A percentile compares a stretch with the other conserved stretches of the same genome.
Evolutionary conservation across 2,888 invertebrate genomes (phyloP).

Genomic region (Sussaba pulchella): DNA sequence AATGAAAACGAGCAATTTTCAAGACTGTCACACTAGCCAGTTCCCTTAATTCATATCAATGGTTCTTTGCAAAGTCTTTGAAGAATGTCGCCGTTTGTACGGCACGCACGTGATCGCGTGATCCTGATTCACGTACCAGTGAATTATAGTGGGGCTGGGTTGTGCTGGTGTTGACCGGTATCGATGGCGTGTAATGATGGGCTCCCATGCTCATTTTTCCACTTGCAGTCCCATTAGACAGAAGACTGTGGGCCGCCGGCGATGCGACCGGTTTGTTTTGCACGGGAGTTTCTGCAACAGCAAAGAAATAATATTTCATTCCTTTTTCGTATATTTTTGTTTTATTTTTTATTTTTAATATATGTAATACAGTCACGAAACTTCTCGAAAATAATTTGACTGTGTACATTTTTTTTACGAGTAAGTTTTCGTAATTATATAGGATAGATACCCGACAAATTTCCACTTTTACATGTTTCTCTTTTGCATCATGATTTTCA

Average conservation of each 20-base stretch:
- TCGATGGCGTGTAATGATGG: conserved; percentile 90
- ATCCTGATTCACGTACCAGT: conserved; percentile 76
- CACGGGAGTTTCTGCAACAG: conserved; percentile 80
- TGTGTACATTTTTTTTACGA: neutral
- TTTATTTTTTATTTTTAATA: neutral
- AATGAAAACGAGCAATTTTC: no score
- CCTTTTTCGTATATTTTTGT: conserved; percentile 27
- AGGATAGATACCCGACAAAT: neutral
- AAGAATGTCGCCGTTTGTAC: neutral
- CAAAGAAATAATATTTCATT: conserved; percentile 8
- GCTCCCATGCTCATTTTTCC: conserved; percentile 90
- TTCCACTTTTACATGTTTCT: neutral
- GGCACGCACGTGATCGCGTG: conserved; percentile 42
- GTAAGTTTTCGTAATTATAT: neutral
- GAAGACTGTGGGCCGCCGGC: conserved; percentile 92
- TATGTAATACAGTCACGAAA: neutral
- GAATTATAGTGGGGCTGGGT: conserved; percentile 85
- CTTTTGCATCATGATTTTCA: no score
- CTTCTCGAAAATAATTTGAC: neutral
- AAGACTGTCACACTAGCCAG: no score
- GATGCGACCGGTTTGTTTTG: conserved; percentile 89
- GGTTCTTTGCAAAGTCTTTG: neutral
- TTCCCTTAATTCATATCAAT: neutral
- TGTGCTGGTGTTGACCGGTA: conserved; percentile 84
- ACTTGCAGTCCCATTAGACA: conserved; percentile 88